phyloP scores from a whole-genome alignment of 2,888 invertebrate species.

The Ethmia dodecea region DNA sequence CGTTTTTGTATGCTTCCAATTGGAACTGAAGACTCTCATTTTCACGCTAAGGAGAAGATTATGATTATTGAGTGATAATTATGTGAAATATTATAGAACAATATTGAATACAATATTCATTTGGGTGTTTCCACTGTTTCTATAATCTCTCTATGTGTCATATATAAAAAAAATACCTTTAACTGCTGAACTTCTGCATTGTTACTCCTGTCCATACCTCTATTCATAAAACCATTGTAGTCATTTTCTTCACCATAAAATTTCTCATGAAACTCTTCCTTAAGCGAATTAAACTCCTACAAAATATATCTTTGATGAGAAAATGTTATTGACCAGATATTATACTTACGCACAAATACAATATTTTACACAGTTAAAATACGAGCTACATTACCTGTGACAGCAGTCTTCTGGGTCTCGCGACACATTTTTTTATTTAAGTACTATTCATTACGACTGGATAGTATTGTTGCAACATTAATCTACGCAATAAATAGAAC shows the following conservation, averaged over 20 bases:
- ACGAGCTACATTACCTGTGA: too few species aligned
- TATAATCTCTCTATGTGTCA: background rate
- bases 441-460: background rate
- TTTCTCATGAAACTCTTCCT: conserved; percentile 67
- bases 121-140: background rate
- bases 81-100: too few species aligned
- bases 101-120: too few species aligned
- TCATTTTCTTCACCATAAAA: conserved; percentile 53
- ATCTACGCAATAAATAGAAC: too few species aligned
- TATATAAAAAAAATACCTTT: background rate
- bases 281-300: conserved; percentile 60
- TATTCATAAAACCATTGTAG: conserved; percentile 39
- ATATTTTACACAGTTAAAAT: too few species aligned
- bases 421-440: background rate
- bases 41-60: conserved; percentile 86
- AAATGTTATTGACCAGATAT: too few species aligned
- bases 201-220: too few species aligned
- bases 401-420: conserved; percentile 28
- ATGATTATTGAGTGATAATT: too few species aligned
- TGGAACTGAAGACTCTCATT: conserved; percentile 94
- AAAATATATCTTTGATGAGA: conserved; percentile 25
- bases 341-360: too few species aligned
- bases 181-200: too few species aligned
- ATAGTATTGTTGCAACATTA: background rate
- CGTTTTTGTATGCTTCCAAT: conserved; percentile 95